Evolutionary conservation across 2,113 vertebrate genomes (phyloP).

Genomic region (Daubentonia madagascariensis): DNA sequence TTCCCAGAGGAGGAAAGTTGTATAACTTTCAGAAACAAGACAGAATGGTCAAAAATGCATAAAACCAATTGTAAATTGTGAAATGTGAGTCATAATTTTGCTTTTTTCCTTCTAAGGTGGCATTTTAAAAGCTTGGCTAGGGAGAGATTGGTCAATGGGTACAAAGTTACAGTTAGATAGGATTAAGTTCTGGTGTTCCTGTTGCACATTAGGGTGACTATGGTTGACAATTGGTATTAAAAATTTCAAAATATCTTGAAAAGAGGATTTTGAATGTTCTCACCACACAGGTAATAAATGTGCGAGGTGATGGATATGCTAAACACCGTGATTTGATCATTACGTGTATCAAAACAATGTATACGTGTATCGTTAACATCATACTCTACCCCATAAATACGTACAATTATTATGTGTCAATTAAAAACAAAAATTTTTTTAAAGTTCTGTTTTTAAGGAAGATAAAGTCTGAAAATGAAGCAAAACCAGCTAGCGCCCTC

Average conservation of each 20-base stretch:
- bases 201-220: not conserved
- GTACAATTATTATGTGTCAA: not conserved
- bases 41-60: not conserved
- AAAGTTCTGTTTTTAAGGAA: not conserved
- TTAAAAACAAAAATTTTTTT: not conserved
- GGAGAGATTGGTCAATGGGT: not conserved
- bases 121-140: not conserved
- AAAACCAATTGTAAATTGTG: not conserved
- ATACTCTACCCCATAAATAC: not conserved
- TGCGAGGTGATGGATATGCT: not conserved
- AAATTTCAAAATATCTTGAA: not conserved
- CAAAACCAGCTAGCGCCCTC: not conserved
- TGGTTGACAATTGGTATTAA: not conserved
- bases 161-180: not conserved
- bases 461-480: not conserved
- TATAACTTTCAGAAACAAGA: not conserved
- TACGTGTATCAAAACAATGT: not conserved
- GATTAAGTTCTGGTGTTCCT: not conserved
- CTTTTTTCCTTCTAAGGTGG: not conserved
- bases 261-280: not conserved
- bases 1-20: not conserved
- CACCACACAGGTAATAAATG: not conserved
- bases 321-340: not conserved
- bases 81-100: not conserved
- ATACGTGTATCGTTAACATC: too few relatives aligned